Conservation (phyloP, 2,888 invertebrate species). For the Nycteola revayana region DNA sequence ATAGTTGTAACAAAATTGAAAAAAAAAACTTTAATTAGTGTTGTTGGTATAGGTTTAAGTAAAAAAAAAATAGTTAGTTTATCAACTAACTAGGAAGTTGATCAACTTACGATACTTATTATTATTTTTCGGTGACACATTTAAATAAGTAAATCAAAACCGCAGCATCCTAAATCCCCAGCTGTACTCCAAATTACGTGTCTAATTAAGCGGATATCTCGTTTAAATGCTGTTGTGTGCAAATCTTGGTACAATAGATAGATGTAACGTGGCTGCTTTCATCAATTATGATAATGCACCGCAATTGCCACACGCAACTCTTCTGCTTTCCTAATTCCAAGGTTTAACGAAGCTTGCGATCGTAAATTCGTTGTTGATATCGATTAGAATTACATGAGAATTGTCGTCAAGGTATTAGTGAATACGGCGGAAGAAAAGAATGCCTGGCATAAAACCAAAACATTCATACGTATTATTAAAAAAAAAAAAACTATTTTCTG, state of each 20-base stretch:
- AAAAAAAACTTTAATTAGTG: too few relatives aligned
- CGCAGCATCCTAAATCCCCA: neutral
- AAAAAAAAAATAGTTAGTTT: too few relatives aligned
- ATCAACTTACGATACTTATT: too few relatives aligned
- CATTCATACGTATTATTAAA: too few relatives aligned
- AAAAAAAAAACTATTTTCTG: too few relatives aligned
- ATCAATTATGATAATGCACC: conserved; percentile 74
- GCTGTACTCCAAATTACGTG: neutral
- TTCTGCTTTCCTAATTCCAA: conserved; percentile 67
- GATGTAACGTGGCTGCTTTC: conserved; percentile 58
- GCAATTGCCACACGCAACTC: conserved; percentile 45
- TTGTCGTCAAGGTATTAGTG: conserved; percentile 22
- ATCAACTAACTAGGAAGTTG: too few relatives aligned
- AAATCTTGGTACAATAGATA: conserved; percentile 32
- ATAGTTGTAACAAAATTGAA: too few relatives aligned
- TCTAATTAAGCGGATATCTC: conserved; percentile 10
- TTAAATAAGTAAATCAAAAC: too few relatives aligned
- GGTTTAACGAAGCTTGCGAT: conserved; percentile 43
- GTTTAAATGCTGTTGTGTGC: conserved; percentile 11
- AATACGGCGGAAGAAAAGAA: too few relatives aligned
- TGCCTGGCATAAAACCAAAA: too few relatives aligned
- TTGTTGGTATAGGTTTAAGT: too few relatives aligned
- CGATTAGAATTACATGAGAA: conserved; percentile 27
- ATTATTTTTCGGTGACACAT: too few relatives aligned
- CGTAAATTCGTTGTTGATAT: conserved; percentile 34